Evolutionary conservation across 2,888 invertebrate species (phyloP).

Genomic region (Tiliacea citrago): DNA sequence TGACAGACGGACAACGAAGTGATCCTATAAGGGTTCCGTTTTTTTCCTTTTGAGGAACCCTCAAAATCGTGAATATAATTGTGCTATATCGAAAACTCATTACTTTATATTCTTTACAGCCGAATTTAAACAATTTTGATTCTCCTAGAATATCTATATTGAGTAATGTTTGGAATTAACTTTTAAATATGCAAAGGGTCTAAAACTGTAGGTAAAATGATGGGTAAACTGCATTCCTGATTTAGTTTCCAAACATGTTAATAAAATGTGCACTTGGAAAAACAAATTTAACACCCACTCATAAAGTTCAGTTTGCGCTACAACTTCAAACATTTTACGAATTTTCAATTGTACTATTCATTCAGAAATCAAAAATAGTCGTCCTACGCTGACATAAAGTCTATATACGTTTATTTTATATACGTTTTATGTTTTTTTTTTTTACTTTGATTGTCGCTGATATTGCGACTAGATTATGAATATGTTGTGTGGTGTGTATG

Average conservation of each 20-base stretch:
- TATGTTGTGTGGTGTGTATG: no score
- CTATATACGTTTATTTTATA: background rate
- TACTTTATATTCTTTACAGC: background rate
- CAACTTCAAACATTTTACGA: background rate
- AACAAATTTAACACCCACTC: background rate
- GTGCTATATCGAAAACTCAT: no score
- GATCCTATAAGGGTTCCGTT: no score
- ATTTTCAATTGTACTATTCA: background rate
- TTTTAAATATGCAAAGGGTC: background rate
- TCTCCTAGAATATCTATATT: background rate
- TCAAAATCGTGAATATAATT: background rate
- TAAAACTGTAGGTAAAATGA: background rate
- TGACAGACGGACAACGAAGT: no score
- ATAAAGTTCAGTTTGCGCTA: background rate
- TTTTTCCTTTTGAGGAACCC: no score
- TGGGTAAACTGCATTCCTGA: background rate
- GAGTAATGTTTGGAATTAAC: background rate
- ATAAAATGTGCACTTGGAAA: background rate
- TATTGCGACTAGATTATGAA: no score
- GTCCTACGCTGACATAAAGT: background rate
- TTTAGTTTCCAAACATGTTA: background rate
- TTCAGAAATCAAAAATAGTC: background rate
- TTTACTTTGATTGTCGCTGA: no score
- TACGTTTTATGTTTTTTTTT: background rate
- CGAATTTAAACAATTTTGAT: background rate